A percentile compares a stretch with the other conserved stretches of the same genome.
Evolutionary conservation across 2,797 vertebrate species (phyloP).

Genomic region (Notamacropus eugenii): DNA sequence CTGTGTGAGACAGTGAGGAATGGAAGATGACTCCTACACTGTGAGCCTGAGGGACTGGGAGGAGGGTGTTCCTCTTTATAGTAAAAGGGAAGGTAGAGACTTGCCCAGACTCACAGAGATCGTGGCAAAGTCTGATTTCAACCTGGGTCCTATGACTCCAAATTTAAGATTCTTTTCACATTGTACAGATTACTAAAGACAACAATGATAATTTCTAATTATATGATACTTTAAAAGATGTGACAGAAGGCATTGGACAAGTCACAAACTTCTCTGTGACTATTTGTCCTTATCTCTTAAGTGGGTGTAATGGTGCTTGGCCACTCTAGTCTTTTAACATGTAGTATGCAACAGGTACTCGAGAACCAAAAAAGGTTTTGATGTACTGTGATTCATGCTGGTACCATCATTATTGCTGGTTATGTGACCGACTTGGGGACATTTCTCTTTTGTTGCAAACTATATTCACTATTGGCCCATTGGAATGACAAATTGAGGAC

Average conservation of each 20-base stretch:
- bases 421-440: background rate
- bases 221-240: background rate
- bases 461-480: rapidly evolving
- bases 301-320: background rate
- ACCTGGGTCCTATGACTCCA: background rate
- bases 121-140: background rate
- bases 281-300: background rate
- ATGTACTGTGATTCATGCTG: background rate
- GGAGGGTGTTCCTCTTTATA: background rate
- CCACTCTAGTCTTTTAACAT: background rate
- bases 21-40: background rate
- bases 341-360: background rate
- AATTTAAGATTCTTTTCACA: background rate
- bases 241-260: background rate
- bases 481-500: rapidly evolving
- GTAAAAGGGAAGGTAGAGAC: background rate
- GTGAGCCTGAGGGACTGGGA: background rate
- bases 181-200: background rate
- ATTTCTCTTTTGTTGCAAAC: background rate
- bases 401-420: background rate
- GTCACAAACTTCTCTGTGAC: background rate
- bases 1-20: background rate
- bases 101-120: background rate
- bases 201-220: background rate
- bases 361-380: background rate